These are phyloP conservation scores for Brenthis hecate DNA, from an alignment of 2,888 invertebrate genomes.

Conservation along the genomic window DNA sequence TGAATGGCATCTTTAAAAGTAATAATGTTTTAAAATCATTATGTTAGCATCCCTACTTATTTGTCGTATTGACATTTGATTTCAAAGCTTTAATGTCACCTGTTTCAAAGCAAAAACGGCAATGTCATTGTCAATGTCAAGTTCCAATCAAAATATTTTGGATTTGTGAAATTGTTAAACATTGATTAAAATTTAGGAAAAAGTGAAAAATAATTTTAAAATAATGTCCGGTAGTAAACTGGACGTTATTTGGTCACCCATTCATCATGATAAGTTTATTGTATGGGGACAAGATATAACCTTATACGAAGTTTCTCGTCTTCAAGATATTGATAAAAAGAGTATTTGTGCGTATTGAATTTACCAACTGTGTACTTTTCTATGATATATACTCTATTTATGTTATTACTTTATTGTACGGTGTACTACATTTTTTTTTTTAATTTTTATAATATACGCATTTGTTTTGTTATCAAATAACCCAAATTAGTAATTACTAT, in stretches of 20 bases:
- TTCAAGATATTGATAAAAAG: constrained; percentile 82
- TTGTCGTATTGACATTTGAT: neutral
- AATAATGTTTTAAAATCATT: no score
- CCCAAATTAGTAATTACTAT: no score
- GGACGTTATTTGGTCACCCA: constrained; percentile 94
- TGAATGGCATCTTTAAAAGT: no score
- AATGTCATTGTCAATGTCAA: constrained; percentile 17
- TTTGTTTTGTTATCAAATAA: no score
- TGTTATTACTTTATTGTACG: no score
- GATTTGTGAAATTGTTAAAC: neutral
- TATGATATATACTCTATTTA: no score
- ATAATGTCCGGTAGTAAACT: constrained; percentile 80
- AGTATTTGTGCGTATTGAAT: constrained; percentile 62
- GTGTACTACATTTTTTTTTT: no score
- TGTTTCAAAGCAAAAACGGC: neutral
- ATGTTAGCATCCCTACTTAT: constrained; percentile 2
- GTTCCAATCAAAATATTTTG: constrained; percentile 23
- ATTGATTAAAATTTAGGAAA: neutral
- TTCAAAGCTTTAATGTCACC: neutral
- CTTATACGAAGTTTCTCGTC: constrained; percentile 89
- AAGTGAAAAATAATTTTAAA: constrained; percentile 19
- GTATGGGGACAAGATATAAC: constrained; percentile 95
- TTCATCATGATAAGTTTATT: constrained; percentile 88
- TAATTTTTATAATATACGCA: no score
- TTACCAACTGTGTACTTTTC: neutral